These are phyloP conservation scores for Pungitius pungitius DNA, from an alignment of 2,113 vertebrate genomes.

Conservation along the genomic window DNA sequence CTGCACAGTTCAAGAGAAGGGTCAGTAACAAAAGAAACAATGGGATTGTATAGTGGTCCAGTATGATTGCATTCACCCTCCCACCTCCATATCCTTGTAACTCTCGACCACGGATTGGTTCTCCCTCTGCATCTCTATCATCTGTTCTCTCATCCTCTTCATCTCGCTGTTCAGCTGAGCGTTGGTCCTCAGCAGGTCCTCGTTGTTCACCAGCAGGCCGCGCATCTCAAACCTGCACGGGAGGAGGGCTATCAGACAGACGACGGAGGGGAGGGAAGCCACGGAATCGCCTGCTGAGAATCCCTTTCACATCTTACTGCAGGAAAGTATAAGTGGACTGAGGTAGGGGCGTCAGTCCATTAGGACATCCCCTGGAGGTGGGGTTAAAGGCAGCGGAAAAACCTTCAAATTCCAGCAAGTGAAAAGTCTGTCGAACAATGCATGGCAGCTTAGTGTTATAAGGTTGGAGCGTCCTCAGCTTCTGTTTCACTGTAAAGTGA, in stretches of 20 bases:
- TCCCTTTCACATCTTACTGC: background rate
- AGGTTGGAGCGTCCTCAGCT: no score
- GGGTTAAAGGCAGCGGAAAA: background rate
- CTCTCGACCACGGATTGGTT: slow-evolving; percentile 64
- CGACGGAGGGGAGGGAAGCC: background rate
- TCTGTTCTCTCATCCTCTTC: slow-evolving; percentile 74
- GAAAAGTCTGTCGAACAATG: background rate
- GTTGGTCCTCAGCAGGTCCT: slow-evolving; percentile 80
- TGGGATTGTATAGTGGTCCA: no score
- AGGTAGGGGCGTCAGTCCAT: background rate
- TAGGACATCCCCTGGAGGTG: background rate
- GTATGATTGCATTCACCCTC: background rate
- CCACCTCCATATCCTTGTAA: slow-evolving; percentile 77
- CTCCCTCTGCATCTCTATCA: slow-evolving; percentile 76
- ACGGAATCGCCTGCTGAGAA: background rate
- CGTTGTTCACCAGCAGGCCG: slow-evolving; percentile 79
- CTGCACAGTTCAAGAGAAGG: slow-evolving; percentile 41
- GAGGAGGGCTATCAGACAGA: background rate
- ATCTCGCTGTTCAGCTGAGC: slow-evolving; percentile 75
- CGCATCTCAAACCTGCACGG: slow-evolving; percentile 79
- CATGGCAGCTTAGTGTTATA: background rate
- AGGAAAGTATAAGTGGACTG: background rate
- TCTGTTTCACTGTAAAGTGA: no score
- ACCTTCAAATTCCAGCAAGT: background rate
- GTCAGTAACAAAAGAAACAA: background rate